Base-by-base conservation (phyloP, 1,140 invertebrate genomes). In the Drusus annulatus region DNA sequence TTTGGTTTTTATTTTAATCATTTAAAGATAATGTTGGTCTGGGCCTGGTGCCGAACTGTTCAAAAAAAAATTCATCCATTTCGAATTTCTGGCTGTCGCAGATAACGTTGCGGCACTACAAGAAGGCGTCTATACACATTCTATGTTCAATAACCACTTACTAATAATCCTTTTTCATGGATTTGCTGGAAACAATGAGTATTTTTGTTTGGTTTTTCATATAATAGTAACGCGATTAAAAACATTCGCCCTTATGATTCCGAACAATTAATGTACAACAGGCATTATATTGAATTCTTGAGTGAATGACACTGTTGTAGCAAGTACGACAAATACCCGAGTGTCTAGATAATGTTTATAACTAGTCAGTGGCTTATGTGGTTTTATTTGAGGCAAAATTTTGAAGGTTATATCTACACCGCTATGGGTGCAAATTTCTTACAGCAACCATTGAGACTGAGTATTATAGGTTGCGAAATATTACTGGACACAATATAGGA, bases 261-360 rank as follows among this genome's bases (percentile, higher is more conserved):
- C 50, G 2, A 51, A 71, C 68, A 19, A 51, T 6, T 1, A 31
- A n/a, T 23, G 15, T 31, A 15, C n/a, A 15, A 13, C 36, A 45
- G 16, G 62, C 25, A 65, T 65, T 31, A 65, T 10, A 8, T 45
- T 45, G 36, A 25, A 28, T 65, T 65, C 62, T 65, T 25, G 23
- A n/a, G 10, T 65, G 31, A 25, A 15, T 25, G 28, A 28, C 28
- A 28, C 2, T 65, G 62, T 65, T 25, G 36, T 45, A 45, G 13
- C 0, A 13, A 16, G 25, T 31, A 28, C 23, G n/a, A 31, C 7
- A n/a, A 28, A n/a, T 31, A n/a, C 28, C 16, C 25, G 0, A 45
- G 36, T 45, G 62, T 16, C 62, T 28, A 28, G 21, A 28, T 28
- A 28, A 65, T 65, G 62, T 65, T 65, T 65, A 65, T 65, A 65